Evolutionary conservation across 2,113 vertebrate genomes (phyloP), one percentile per base, ranked within the genome.

Genomic region (Alosa alosa): DNA sequence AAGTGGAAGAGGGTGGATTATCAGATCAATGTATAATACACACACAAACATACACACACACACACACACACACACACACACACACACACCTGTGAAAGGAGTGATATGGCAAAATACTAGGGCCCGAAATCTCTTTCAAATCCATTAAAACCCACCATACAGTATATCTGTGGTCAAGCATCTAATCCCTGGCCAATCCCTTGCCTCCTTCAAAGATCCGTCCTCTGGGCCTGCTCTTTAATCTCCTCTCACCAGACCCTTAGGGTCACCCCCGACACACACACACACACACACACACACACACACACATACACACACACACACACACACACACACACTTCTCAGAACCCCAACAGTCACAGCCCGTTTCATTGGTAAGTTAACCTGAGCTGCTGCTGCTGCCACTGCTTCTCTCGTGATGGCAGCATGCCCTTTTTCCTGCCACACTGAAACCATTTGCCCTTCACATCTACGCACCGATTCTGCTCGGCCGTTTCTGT

Each of bases 1-100:
- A 52, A 4, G 36, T 39, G 57, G n/a, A 82, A 82, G 50, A 17
- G 39, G 25, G 20, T 17, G 39, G 10, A 82, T 64, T 47, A 55
- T 82, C 85, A 83, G 85, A 83, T 82, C 55, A 46, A 49, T 68
- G 85, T 57, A 36, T 82, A n/a, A 83, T 10, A 83, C 82, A 83
- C 82, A 52, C 82, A 25, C 57, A 64, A 22, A 64, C 22, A 64
- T 4, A n/a, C 57, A 64, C 60, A 68, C 60, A 31, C 60, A 68
- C 60, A 31, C 60, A 25, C 60, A 25, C 60, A 68, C 60, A 10
- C 60, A 25, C 60, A 25, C 60, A 68, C 60, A 25, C 60, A 68
- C 60, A 31, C 60, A 25, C 60, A 31, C 60, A 68, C 64, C n/a
- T 13, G 1, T 36, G 11, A 9, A 72, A 31, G n/a, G 64, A 9